phyloP scores from a whole-genome alignment of 2,797 vertebrate species.

The Thamnophis elegans region DNA sequence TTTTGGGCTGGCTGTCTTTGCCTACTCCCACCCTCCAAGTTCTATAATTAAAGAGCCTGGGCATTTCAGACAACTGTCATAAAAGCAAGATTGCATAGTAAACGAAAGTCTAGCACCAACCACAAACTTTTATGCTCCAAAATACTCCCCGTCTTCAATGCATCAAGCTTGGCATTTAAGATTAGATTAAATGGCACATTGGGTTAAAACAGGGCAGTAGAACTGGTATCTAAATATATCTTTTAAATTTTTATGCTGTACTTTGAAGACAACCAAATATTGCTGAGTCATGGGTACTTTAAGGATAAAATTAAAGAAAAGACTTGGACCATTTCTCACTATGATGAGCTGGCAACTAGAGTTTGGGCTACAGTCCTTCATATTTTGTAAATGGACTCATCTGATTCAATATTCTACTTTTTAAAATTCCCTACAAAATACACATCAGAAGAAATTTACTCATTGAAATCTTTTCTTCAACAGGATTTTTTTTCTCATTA shows the following conservation, averaged over 20 bases:
- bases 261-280: neutral
- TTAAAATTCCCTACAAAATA: neutral
- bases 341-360: neutral
- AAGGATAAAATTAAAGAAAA: neutral
- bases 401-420: neutral
- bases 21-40: neutral
- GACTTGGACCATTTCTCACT: neutral
- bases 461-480: neutral
- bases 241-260: neutral
- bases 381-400: neutral
- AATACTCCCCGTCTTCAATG: neutral
- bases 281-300: slow-evolving; percentile 20
- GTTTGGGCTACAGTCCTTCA: neutral
- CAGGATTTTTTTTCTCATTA: neutral
- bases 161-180: slow-evolving; percentile 7
- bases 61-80: slow-evolving; percentile 14
- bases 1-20: neutral
- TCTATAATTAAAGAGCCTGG: slow-evolving; percentile 16
- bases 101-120: slow-evolving; percentile 10
- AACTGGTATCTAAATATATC: slow-evolving; percentile 19
- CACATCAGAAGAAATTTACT: neutral
- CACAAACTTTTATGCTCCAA: slow-evolving; percentile 10
- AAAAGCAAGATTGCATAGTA: slow-evolving; percentile 2
- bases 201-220: slow-evolving; percentile 13
- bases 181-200: slow-evolving; percentile 18